These are phyloP conservation scores for Brachyistius frenatus DNA, from an alignment of 2,113 vertebrate species.

Conservation along the genomic window DNA sequence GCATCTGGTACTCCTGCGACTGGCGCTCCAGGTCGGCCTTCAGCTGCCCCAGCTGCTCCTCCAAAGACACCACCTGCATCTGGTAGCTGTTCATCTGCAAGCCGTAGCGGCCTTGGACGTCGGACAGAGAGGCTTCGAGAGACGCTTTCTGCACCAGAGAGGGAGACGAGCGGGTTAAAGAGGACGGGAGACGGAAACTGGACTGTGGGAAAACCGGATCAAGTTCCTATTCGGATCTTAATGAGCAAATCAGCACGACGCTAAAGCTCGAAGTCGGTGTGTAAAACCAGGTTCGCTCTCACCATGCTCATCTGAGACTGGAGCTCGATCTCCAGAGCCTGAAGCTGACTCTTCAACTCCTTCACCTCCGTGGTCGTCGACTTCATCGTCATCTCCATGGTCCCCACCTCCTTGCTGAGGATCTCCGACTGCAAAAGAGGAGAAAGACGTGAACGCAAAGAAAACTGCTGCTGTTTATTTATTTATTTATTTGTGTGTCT, in stretches of 20 bases:
- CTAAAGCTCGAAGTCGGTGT: no score
- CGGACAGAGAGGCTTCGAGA: conserved; percentile 83
- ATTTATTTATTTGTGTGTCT: not conserved
- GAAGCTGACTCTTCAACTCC: conserved; percentile 81
- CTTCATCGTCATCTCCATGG: conserved; percentile 81
- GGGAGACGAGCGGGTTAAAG: not conserved
- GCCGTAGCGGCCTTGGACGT: conserved; percentile 82
- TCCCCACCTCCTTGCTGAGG: conserved; percentile 82
- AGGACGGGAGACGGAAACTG: not conserved
- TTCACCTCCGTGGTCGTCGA: conserved; percentile 81
- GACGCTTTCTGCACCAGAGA: conserved; percentile 83
- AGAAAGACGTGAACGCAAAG: no score
- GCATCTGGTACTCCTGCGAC: conserved; percentile 85
- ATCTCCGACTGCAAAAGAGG: conserved; percentile 78
- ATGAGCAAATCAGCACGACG: no score
- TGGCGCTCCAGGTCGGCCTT: conserved; percentile 85
- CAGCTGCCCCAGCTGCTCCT: conserved; percentile 82
- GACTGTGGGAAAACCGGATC: no score
- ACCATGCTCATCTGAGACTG: conserved; percentile 89
- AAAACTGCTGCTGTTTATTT: accelerated
- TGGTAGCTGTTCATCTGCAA: conserved; percentile 82
- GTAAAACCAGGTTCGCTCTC: conserved; percentile 6
- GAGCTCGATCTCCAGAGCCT: conserved; percentile 87
- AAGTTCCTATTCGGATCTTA: no score
- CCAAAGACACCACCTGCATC: conserved; percentile 79